Evolutionary conservation across 2,797 vertebrate genomes (phyloP), one percentile per base, ranked within the genome.

Genomic region (Petrocephalus schoutedeni): DNA sequence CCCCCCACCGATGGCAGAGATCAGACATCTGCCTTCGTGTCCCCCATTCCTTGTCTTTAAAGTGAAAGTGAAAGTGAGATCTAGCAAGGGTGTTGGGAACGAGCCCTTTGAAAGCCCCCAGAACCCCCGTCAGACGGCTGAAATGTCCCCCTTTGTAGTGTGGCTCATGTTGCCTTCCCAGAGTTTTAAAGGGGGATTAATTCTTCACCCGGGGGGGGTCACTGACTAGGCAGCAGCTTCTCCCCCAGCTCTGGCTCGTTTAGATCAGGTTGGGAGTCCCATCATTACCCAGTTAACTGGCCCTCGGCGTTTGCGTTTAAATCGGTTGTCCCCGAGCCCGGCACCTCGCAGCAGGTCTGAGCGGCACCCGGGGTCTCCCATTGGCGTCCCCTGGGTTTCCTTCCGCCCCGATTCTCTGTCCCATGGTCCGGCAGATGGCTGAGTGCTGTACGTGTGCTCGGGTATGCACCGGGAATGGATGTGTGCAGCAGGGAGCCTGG

Each of bases 201-300:
- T 57, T 19, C 32, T 58, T 57, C 23, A 54, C 23, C 9, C 54
- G 6, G 84, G 53, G 82, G 28, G 82, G 71, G 32, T 45, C 71
- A 77, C 36, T 77, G 36, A 77, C 32, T 23, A 28, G 21, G 4
- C 82, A 1, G n/a, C 51, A 0, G 12, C 9, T 32, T 56, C 49
- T 53, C 12, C 12, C 1, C 51, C 49, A 16, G 9, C 2, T 14
- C 21, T 28, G 19, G 49, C 45, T 53, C 1, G 8, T 28, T 53
- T 21, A 10, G 6, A 14, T 54, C 87, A 83, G 67, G 90, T 91
- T 87, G n/a, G 45, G 28, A 53, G 5, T 19, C 57, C 61, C 54
- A 71, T 28, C 74, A 71, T n/a, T 64, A 54, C 61, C 28, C 49
- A 80, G 87, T 82, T 87, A 90, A 88, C 87, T 85, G 19, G 77